These are phyloP conservation scores for Drosophila repletoides DNA, from an alignment of 1,140 invertebrate species.

Conservation along the genomic window DNA sequence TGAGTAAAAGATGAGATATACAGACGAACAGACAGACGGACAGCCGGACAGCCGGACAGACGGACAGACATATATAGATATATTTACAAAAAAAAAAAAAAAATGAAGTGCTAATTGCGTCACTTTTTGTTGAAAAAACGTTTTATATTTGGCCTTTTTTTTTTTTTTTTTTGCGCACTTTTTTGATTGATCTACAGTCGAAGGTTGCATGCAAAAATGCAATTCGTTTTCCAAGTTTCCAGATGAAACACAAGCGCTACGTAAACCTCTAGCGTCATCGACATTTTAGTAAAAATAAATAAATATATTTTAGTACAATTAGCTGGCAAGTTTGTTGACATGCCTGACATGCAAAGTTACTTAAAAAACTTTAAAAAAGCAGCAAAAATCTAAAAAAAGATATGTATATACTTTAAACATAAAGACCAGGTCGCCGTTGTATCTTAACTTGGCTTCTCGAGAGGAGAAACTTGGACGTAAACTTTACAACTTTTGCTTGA, in stretches of 20 bases:
- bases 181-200: slow-evolving; percentile 78
- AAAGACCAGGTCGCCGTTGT: slow-evolving; percentile 47
- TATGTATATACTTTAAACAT: slow-evolving; percentile 25
- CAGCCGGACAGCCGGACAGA: no score
- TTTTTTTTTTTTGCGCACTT: slow-evolving; percentile 16
- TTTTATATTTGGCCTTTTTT: slow-evolving; percentile 39
- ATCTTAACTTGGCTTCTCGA: slow-evolving; percentile 48
- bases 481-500: slow-evolving; percentile 20
- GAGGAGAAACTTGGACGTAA: slow-evolving; percentile 24
- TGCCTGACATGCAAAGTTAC: slow-evolving; percentile 77
- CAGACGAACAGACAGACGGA: no score
- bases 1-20: no score
- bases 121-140: slow-evolving; percentile 11
- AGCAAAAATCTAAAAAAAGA: slow-evolving; percentile 6
- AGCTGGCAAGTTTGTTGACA: slow-evolving; percentile 71
- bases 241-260: slow-evolving; percentile 38
- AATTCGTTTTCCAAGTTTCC: slow-evolving; percentile 56
- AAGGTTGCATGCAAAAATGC: slow-evolving; percentile 79
- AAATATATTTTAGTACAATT: slow-evolving; percentile 72
- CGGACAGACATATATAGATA: no score
- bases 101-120: slow-evolving; percentile 48
- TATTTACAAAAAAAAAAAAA: no score
- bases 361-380: slow-evolving; percentile 53
- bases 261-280: slow-evolving; percentile 38
- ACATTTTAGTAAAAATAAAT: slow-evolving; percentile 50